Evolutionary conservation across 2,113 vertebrate species (phyloP).

Genomic region (Turnix velox): DNA sequence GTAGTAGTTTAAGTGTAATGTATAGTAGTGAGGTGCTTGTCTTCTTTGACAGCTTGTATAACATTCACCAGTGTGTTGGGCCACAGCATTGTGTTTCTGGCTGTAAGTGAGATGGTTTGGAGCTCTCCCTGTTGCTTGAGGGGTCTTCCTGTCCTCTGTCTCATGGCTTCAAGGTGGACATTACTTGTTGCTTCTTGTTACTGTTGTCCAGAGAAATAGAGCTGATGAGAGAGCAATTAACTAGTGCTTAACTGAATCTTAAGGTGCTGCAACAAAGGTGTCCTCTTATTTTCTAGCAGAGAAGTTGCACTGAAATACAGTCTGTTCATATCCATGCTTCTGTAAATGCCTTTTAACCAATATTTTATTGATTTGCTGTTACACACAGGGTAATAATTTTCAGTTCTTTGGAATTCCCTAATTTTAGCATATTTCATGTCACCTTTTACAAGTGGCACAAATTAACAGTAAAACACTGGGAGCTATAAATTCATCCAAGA

Average conservation of each 20-base stretch:
- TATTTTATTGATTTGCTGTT: not conserved
- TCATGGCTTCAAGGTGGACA: rapidly evolving
- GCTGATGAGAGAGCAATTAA: not conserved
- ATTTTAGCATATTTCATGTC: not conserved
- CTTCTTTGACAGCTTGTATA: not conserved
- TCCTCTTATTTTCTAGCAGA: not conserved
- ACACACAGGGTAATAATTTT: not conserved
- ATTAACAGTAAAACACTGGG: not conserved
- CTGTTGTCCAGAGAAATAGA: not conserved
- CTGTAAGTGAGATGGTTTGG: rapidly evolving
- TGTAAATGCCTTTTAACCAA: not conserved
- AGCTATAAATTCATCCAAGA: not conserved
- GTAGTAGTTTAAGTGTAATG: rapidly evolving
- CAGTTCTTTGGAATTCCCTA: not conserved
- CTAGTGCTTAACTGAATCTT: not conserved
- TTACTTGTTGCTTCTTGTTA: not conserved
- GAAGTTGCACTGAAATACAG: not conserved
- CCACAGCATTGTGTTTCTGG: not conserved
- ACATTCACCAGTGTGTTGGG: not conserved
- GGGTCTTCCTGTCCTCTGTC: not conserved
- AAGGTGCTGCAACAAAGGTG: not conserved
- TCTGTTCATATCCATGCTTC: not conserved
- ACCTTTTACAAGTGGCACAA: not conserved
- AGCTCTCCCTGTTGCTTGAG: not conserved
- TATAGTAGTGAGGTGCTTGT: not conserved